Evolutionary conservation across 2,113 vertebrate species (phyloP).

Genomic region (Silurus meridionalis): DNA sequence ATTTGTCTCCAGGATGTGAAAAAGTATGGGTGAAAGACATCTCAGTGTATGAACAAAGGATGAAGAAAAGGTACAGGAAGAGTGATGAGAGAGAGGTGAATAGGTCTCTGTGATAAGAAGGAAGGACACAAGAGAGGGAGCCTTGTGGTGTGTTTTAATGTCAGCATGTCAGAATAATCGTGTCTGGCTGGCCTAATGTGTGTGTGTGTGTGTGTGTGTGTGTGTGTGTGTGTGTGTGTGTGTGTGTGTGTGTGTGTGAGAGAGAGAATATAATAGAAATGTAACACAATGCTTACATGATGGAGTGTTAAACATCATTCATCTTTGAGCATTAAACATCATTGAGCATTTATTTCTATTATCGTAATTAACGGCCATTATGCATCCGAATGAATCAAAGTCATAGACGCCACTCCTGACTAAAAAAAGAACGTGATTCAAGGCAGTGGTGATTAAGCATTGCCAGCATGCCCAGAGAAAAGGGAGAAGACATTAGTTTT

Average conservation of each 20-base stretch:
- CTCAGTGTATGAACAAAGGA: slow-evolving; percentile 41
- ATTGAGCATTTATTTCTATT: neutral
- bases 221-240: neutral
- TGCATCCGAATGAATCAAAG: neutral
- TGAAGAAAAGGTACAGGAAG: slow-evolving; percentile 54
- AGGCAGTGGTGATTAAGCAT: neutral
- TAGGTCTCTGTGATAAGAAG: slow-evolving; percentile 57
- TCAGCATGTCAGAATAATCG: slow-evolving; percentile 49
- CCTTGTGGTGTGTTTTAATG: slow-evolving; percentile 69
- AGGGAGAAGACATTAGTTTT: neutral
- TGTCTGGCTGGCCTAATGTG: slow-evolving; percentile 56
- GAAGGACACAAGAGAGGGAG: slow-evolving; percentile 56
- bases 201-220: neutral
- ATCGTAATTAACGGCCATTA: neutral
- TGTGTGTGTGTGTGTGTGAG: neutral
- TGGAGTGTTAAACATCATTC: neutral
- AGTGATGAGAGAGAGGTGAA: slow-evolving; percentile 52
- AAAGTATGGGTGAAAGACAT: slow-evolving; percentile 64
- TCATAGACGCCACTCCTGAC: neutral
- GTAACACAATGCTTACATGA: neutral
- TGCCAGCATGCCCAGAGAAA: neutral
- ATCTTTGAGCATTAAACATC: neutral
- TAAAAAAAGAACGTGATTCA: neutral
- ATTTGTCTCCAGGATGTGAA: slow-evolving; percentile 61
- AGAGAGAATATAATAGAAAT: neutral